These are phyloP conservation scores for Pithys albifrons DNA, from an alignment of 2,113 vertebrate genomes.

Conservation along the genomic window DNA sequence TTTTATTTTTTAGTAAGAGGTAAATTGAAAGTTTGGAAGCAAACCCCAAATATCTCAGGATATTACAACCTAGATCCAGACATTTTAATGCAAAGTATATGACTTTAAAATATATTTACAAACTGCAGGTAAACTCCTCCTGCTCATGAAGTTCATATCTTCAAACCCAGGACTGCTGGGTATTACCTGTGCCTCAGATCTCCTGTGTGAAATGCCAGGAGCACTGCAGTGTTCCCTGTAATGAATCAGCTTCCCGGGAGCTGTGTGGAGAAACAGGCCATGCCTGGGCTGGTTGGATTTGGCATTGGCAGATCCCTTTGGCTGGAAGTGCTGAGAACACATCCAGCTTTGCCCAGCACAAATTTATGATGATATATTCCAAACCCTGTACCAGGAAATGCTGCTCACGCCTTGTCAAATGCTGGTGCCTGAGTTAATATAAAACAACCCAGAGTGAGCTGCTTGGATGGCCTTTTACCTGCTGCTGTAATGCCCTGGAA, in stretches of 20 bases:
- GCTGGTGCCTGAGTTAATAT: neutral
- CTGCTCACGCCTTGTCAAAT: neutral
- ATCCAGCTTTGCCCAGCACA: neutral
- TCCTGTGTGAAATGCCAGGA: neutral
- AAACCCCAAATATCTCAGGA: neutral
- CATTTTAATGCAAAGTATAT: neutral
- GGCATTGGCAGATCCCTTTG: neutral
- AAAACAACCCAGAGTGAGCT: neutral
- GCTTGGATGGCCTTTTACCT: neutral
- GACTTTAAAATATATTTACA: neutral
- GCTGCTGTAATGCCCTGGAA: neutral
- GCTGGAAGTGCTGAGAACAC: neutral
- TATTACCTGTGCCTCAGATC: neutral
- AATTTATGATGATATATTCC: neutral
- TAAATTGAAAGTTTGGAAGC: neutral
- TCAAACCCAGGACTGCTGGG: neutral
- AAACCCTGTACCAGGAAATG: neutral
- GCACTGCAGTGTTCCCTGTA: neutral
- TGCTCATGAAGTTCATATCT: neutral
- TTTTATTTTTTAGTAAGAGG: neutral
- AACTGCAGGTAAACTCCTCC: neutral
- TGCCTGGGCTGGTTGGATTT: neutral
- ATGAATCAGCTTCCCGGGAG: conserved; percentile 11
- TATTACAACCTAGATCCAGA: neutral
- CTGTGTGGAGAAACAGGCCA: neutral